Evolutionary conservation across 1,140 invertebrate species (phyloP).

Genomic region (Diachasma alloeum): DNA sequence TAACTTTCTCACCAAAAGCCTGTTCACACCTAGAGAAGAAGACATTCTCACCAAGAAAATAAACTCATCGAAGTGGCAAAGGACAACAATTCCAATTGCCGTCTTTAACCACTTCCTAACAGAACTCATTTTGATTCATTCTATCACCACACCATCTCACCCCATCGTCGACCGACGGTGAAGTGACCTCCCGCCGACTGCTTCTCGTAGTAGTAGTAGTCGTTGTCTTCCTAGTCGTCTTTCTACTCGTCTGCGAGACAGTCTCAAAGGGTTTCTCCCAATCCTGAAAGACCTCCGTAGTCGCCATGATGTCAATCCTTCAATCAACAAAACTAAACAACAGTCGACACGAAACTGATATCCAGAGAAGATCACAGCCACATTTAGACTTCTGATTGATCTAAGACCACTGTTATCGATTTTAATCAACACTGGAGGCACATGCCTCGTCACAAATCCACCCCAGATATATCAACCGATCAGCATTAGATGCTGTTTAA

Average conservation of each 20-base stretch:
- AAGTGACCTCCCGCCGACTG: constrained; percentile 30
- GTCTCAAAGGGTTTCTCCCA: constrained; percentile 59
- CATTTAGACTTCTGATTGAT: background rate
- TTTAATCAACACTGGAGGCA: background rate
- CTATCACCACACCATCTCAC: constrained; percentile 34
- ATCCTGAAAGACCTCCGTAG: constrained; percentile 61
- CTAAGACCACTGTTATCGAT: background rate
- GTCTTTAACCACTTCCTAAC: background rate
- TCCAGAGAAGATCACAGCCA: background rate
- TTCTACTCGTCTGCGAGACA: constrained; percentile 41
- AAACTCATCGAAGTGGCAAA: background rate
- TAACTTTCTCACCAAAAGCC: too few species aligned
- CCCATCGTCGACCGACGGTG: constrained; percentile 26
- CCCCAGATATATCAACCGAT: background rate
- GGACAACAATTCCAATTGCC: background rate
- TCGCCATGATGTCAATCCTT: constrained; percentile 49
- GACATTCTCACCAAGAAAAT: background rate
- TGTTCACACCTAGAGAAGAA: too few species aligned
- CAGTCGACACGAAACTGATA: background rate
- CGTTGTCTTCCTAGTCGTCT: constrained; percentile 50
- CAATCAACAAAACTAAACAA: background rate
- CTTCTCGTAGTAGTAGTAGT: constrained; percentile 43
- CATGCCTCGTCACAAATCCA: background rate
- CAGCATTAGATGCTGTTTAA: constrained; percentile 38
- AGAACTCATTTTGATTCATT: background rate